Base-by-base conservation (phyloP, 1,140 invertebrate genomes). In the Macrostomum lignano region DNA sequence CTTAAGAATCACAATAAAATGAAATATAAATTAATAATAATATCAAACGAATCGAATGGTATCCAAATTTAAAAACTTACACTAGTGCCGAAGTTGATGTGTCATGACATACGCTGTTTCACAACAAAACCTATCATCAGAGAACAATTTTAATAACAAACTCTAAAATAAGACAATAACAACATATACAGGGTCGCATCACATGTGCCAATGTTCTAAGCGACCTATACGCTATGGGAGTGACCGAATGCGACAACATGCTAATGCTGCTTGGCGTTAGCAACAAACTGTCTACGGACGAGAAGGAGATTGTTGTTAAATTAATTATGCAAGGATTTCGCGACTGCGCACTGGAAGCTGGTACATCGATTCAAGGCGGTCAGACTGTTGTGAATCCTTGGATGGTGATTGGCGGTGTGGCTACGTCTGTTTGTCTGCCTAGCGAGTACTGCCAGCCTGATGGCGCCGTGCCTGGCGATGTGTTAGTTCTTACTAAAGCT, bases 211-310 rank as follows among this genome's bases (percentile, higher is more conserved):
- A 94, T 63, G 86, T 94, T n/a, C 61, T 96, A 25, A 91, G 82
- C 63, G 86, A 94, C 59, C 58, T 96, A 40, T 96, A 88, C 57
- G 86, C 88, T 0, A 88, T 94, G 81, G 88, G 88, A 40, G 84
- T 94, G 10, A 91, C 78, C 0, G 79, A 93, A 52, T 88, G 81
- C 62, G 86, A 94, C 60, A 94, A 94, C 56, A 91, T 96, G 81
- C 63, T 94, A 9, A 94, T 94, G 84, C 55, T 93, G 28, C 61
- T 94, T n/a, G 79, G 73, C 17, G 44, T 54, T 25, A 56, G 51
- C 40, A 53, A 50, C 31, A 52, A 55, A 31, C 46, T 59, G 45
- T 81, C 75, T 6, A 81, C 88, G 42, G 82, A 82, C 47, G 81
- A 93, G 52, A 65, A 82, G 35, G 81, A 91, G 49, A 74, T 82